These are phyloP conservation scores for Cosmia trapezina DNA, from an alignment of 2,888 invertebrate genomes.

Conservation along the genomic window DNA sequence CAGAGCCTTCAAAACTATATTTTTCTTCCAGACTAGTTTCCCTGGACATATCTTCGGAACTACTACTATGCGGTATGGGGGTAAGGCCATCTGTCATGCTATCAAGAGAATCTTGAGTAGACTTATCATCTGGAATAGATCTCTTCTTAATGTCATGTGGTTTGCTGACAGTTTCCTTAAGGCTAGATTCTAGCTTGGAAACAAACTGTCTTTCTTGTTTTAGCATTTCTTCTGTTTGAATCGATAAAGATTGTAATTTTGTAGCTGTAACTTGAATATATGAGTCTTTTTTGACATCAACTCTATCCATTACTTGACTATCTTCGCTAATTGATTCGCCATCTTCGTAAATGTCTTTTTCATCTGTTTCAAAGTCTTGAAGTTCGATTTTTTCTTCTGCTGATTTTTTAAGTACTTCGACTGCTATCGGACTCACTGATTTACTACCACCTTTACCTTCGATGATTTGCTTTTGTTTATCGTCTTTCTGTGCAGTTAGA, in stretches of 20 bases:
- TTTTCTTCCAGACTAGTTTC: slow-evolving; percentile 87
- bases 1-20: slow-evolving; percentile 83
- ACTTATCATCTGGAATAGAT: slow-evolving; percentile 56
- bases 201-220: slow-evolving; percentile 68
- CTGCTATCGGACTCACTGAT: not conserved
- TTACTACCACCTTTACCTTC: slow-evolving; percentile 26
- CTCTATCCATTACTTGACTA: slow-evolving; percentile 61
- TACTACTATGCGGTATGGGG: slow-evolving; percentile 76
- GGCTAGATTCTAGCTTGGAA: slow-evolving; percentile 56
- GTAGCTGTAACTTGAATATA: slow-evolving; percentile 51
- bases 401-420: slow-evolving; percentile 5
- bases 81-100: slow-evolving; percentile 72
- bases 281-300: slow-evolving; percentile 54
- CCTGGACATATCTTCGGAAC: slow-evolving; percentile 85
- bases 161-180: slow-evolving; percentile 54
- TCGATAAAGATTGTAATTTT: slow-evolving; percentile 63
- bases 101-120: slow-evolving; percentile 68
- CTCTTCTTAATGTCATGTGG: slow-evolving; percentile 63
- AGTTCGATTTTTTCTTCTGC: slow-evolving; percentile 19
- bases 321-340: slow-evolving; percentile 68
- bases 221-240: slow-evolving; percentile 70
- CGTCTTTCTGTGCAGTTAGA: slow-evolving; percentile 14
- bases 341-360: slow-evolving; percentile 68
- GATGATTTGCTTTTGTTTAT: slow-evolving; percentile 15
- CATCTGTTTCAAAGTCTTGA: slow-evolving; percentile 46